phyloP scores from a whole-genome alignment of 2,888 invertebrate genomes.

The Lithophane socia region DNA sequence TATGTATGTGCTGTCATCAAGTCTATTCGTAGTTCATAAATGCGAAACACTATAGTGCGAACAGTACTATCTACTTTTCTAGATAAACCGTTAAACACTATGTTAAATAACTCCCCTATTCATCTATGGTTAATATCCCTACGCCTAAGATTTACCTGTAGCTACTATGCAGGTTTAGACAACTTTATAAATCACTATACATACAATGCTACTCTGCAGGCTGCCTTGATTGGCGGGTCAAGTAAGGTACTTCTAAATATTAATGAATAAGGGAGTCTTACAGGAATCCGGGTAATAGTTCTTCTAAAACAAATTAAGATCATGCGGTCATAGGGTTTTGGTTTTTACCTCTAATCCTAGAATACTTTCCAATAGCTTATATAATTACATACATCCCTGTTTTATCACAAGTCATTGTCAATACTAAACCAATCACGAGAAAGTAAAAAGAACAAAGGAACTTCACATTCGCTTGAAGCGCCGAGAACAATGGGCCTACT shows the following conservation, averaged over 20 bases:
- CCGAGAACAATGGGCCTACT: constrained; percentile 26
- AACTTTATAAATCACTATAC: background rate
- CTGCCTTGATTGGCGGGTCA: background rate
- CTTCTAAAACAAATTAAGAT: constrained; percentile 4
- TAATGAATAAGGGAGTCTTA: constrained; percentile 34
- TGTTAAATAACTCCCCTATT: constrained; percentile 32
- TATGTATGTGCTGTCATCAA: constrained; percentile 45
- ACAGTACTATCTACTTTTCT: constrained; percentile 40
- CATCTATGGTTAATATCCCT: constrained; percentile 3
- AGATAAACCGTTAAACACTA: constrained; percentile 31
- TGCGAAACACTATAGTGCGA: constrained; percentile 40
- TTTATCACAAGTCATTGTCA: constrained; percentile 54
- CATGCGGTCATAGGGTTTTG: background rate
- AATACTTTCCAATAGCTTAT: constrained; percentile 38
- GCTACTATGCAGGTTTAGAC: background rate
- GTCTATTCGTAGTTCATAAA: constrained; percentile 52
- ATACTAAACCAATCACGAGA: constrained; percentile 31
- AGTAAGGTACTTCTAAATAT: background rate
- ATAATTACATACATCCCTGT: constrained; percentile 47
- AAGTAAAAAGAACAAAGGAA: constrained; percentile 4
- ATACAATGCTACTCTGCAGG: background rate
- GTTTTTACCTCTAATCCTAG: constrained; percentile 20
- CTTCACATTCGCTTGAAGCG: constrained; percentile 9
- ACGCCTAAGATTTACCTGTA: background rate
- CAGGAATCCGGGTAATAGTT: constrained; percentile 11